A percentile compares a stretch with the other conserved stretches of the same genome.
phyloP scores from a whole-genome alignment of 2,888 invertebrate genomes.

The Vesta saturnalis region DNA sequence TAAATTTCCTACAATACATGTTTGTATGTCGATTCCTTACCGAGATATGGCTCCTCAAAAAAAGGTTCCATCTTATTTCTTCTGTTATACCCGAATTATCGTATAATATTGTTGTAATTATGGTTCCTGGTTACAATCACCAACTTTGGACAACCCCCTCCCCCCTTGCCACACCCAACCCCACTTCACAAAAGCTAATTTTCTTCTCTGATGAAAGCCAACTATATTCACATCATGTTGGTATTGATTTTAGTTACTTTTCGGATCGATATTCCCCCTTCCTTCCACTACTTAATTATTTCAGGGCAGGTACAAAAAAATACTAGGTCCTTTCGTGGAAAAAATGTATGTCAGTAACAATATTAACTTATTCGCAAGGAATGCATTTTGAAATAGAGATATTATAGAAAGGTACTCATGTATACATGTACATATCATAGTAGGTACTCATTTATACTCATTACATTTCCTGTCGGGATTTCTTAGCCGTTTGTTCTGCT shows the following conservation, averaged over 20 bases:
- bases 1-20: too few relatives aligned
- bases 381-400: not conserved
- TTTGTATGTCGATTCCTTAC: not conserved
- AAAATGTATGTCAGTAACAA: not conserved
- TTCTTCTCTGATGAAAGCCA: not conserved
- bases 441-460: not conserved
- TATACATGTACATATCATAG: not conserved
- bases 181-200: slow-evolving; percentile 3
- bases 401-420: not conserved
- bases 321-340: not conserved
- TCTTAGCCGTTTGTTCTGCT: too few relatives aligned
- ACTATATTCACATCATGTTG: too few relatives aligned
- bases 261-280: not conserved
- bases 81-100: not conserved
- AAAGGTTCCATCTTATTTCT: not conserved
- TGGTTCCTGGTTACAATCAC: not conserved
- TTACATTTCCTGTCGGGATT: not conserved
- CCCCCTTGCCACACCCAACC: not conserved
- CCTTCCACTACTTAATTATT: not conserved
- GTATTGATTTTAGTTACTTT: too few relatives aligned
- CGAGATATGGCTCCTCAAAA: not conserved
- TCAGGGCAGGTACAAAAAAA: too few relatives aligned
- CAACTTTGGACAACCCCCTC: not conserved
- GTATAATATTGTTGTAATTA: not conserved
- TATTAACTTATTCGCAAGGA: not conserved